A percentile compares a stretch with the other conserved stretches of the same genome.
These are phyloP conservation scores for Pachyramphus minor DNA, from an alignment of 2,113 vertebrate genomes.

Conservation along the genomic window DNA sequence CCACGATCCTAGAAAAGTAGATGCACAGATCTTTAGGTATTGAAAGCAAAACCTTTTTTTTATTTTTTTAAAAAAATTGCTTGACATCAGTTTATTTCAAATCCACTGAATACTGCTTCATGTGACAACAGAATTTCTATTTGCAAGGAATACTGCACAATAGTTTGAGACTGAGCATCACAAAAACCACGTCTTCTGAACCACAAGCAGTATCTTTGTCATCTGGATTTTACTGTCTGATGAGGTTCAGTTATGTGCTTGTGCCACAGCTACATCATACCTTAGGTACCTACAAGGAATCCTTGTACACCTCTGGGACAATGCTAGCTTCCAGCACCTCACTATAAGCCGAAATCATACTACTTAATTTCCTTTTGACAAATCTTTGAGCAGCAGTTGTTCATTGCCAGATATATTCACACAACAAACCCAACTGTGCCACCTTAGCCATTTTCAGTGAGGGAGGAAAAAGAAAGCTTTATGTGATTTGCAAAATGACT, in stretches of 20 bases:
- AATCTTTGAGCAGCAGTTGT: neutral
- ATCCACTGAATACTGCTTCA: neutral
- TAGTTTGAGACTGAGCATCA: neutral
- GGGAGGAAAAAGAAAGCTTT: neutral
- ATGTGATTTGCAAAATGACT: neutral
- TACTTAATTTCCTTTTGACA: neutral
- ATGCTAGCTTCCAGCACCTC: neutral
- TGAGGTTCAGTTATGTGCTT: neutral
- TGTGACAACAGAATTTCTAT: neutral
- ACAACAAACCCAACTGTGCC: neutral
- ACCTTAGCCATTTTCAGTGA: neutral
- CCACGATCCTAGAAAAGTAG: neutral
- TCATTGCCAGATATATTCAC: neutral
- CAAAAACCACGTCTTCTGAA: neutral
- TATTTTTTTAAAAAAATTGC: neutral
- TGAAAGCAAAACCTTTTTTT: neutral
- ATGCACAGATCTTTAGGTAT: neutral
- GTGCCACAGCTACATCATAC: rapidly evolving
- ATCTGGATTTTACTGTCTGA: neutral
- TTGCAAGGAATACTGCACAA: neutral
- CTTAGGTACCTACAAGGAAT: neutral
- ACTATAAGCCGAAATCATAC: neutral
- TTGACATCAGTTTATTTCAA: neutral
- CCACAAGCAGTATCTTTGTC: neutral
- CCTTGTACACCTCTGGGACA: neutral